These are phyloP conservation scores for Dunckerocampus dactyliophorus DNA, from an alignment of 2,113 vertebrate genomes.

Conservation along the genomic window DNA sequence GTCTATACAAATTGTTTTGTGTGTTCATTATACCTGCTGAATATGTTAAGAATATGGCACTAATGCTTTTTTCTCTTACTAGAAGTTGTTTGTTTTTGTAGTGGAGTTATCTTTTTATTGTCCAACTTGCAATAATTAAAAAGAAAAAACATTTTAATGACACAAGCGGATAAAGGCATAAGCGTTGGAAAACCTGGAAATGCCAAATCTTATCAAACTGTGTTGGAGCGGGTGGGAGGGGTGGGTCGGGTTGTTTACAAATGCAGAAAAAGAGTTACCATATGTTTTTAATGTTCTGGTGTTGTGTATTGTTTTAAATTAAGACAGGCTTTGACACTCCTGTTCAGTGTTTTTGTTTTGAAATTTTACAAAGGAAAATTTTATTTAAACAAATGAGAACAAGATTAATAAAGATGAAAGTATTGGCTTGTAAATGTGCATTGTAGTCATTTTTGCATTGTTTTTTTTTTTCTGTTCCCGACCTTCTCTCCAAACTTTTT, in stretches of 20 bases:
- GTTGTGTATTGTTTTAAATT: constrained; percentile 77
- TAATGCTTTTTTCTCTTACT: constrained; percentile 83
- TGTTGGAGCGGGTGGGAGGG: constrained; percentile 60
- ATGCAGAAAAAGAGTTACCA: constrained; percentile 70
- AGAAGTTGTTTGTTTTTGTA: constrained; percentile 67
- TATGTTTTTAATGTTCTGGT: constrained; percentile 74
- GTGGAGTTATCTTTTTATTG: constrained; percentile 74
- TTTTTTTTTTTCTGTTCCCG: too few relatives aligned
- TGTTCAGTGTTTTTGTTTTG: constrained; percentile 77
- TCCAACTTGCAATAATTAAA: constrained; percentile 77
- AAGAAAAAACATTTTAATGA: constrained; percentile 70
- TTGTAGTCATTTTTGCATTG: constrained; percentile 17
- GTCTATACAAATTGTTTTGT: constrained; percentile 72
- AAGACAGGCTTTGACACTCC: constrained; percentile 80
- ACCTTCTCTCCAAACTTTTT: not conserved
- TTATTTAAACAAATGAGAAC: constrained; percentile 78
- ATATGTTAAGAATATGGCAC: constrained; percentile 90
- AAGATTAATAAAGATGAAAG: constrained; percentile 78
- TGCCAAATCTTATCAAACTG: constrained; percentile 78
- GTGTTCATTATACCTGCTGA: constrained; percentile 74
- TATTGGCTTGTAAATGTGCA: constrained; percentile 66
- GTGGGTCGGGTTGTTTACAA: constrained; percentile 73
- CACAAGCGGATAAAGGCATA: constrained; percentile 74
- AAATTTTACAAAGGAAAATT: constrained; percentile 77
- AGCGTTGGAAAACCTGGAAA: constrained; percentile 65